A percentile compares a stretch with the other conserved stretches of the same genome.
These are phyloP conservation scores for Aspidiotus destructor DNA, from an alignment of 2,888 invertebrate genomes.

Conservation along the genomic window DNA sequence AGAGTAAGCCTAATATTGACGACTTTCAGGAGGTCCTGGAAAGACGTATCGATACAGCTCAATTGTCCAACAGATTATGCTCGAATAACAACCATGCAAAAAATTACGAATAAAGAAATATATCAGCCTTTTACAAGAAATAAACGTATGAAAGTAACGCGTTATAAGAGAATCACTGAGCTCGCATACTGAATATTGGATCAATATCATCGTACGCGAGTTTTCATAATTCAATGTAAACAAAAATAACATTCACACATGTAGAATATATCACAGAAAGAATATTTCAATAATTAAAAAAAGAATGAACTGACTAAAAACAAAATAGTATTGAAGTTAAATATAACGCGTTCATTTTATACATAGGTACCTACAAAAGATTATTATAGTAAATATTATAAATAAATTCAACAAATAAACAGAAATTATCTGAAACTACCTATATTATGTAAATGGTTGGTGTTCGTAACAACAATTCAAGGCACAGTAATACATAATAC, in stretches of 20 bases:
- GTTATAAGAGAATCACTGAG: not conserved
- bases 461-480: not conserved
- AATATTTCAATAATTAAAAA: conserved; percentile 12
- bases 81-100: not conserved
- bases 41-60: no score
- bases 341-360: conserved; percentile 4
- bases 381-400: not conserved
- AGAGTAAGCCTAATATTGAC: no score
- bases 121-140: not conserved
- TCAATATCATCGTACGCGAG: not conserved
- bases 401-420: not conserved
- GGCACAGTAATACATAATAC: not conserved
- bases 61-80: no score
- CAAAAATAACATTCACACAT: not conserved
- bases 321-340: conserved; percentile 13
- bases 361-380: not conserved
- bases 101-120: not conserved
- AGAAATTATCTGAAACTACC: not conserved
- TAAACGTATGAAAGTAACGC: not conserved
- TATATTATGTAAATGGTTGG: not conserved
- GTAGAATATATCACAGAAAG: not conserved
- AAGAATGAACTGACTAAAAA: conserved; percentile 17
- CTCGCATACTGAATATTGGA: not conserved
- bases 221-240: conserved; percentile 1
- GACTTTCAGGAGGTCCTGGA: no score